Evolutionary conservation across 2,888 invertebrate genomes (phyloP), one percentile per base, ranked within the genome.

Genomic region (Blastobasis lacticolella): DNA sequence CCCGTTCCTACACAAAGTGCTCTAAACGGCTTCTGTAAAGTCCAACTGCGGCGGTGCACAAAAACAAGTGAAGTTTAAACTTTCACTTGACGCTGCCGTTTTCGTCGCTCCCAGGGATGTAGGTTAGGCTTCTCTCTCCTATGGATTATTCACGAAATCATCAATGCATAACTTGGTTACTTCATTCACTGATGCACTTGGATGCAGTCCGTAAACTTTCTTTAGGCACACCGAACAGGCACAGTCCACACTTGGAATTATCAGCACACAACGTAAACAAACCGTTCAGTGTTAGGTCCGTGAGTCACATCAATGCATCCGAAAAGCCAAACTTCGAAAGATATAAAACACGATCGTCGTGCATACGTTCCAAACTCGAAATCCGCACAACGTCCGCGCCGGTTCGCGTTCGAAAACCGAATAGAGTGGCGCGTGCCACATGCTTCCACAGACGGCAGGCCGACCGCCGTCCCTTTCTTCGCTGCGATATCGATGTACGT

Each of bases 371-470:
- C 63, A 68, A 71, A 62, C 51, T 60, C 61, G 57, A 55, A 64
- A 63, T 58, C 60, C 54, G 53, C 67, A 57, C 63, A 44, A 75
- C 88, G 82, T 78, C 84, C 68, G 62, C 67, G 60, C 70, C 60
- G 68, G 61, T 55, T 69, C 66, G 61, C 78, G 81, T 72, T 82
- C 81, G 71, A 65, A 77, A 77, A 80, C 84, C 80, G 87, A 87
- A 86, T 88, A 84, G 75, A 75, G 72, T 71, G 78, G 79, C 87
- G 85, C 87, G 86, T 86, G 86, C 84, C 84, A 80, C 81, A 83
- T 78, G 83, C 71, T 77, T 63, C 64, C 67, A 64, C 71, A 66
- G 67, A 69, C 66, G 66, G 67, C 67, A 64, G 61, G 61, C 62
- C 57, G 71, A 70, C 57, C 64, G 60, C 73, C 60, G 71, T 86